Conservation (phyloP, 2,797 vertebrate genomes). For the Sciurus carolinensis region DNA sequence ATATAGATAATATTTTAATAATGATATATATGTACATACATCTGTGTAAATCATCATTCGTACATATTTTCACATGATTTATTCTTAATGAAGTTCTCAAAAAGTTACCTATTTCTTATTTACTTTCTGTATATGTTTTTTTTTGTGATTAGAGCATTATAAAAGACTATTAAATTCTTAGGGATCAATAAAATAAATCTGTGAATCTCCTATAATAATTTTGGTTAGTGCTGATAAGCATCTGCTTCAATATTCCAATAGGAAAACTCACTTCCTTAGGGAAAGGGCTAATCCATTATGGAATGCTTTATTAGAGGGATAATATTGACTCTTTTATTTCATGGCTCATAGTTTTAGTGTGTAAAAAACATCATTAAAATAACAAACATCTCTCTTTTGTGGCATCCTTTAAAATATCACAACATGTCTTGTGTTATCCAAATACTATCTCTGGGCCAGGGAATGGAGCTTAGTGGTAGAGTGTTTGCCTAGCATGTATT, state of each 20-base stretch:
- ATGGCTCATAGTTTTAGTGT: background rate
- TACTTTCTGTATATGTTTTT: background rate
- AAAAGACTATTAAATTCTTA: background rate
- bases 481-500: background rate
- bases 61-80: background rate
- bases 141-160: background rate
- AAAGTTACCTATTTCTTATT: background rate
- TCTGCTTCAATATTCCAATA: background rate
- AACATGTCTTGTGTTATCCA: background rate
- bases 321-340: background rate
- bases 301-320: background rate
- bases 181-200: background rate
- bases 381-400: background rate
- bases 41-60: background rate
- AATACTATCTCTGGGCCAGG: background rate
- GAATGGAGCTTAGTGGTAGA: background rate
- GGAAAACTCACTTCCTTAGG: background rate
- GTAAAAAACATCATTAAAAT: background rate
- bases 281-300: background rate
- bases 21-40: rapidly evolving
- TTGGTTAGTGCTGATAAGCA: background rate
- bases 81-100: conserved; percentile 20
- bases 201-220: background rate
- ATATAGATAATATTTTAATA: background rate
- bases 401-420: background rate